Evolutionary conservation across 2,113 vertebrate genomes (phyloP), one percentile per base, ranked within the genome.

Genomic region (Tragulus kanchil): DNA sequence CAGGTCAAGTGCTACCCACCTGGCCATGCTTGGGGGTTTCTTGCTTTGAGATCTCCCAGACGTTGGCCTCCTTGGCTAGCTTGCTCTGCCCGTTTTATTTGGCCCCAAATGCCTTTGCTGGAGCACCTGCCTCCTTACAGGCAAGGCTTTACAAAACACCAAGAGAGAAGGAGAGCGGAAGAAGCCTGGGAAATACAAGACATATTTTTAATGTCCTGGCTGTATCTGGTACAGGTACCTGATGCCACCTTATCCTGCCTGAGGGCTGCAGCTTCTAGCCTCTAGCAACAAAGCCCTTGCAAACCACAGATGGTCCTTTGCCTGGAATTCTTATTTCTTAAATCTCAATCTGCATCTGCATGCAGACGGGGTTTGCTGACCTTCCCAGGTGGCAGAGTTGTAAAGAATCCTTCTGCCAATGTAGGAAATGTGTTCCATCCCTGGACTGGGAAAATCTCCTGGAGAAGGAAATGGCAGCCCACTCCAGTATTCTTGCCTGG

Each of bases 1-100:
- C 3, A 11, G 79, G 50, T 6, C 21, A 25, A 42, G 42, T 15
- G 25, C 15, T 75, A 28, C 8, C 48, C 10, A 5, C 8, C 9
- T 1, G 71, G 75, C 17, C 36, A 5, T 31, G 7, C 16, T 21
- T 73, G 28, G 23, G 23, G 6, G 59, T 54, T 42, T 94, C 26
- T 87, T 42, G 52, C 31, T 92, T 69, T 69, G 88, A 5, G n/a
- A 10, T 89, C 54, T 85, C n/a, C 25, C 2, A 84, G 23, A 85
- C 5, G 1, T 14, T 56, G 28, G 48, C 9, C 50, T 19, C 13
- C 1, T 0, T 3, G 36, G 12, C 17, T 65, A 28, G 23, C 42
- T 79, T 81, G n/a, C 6, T 67, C 13, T 36, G 15, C 16, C 11
- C 87, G 52, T 26, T 17, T 67, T 90, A 25, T 85, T 77, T 45